Base-by-base conservation (phyloP, 2,113 vertebrate genomes). In the Aspidoscelis tigris region DNA sequence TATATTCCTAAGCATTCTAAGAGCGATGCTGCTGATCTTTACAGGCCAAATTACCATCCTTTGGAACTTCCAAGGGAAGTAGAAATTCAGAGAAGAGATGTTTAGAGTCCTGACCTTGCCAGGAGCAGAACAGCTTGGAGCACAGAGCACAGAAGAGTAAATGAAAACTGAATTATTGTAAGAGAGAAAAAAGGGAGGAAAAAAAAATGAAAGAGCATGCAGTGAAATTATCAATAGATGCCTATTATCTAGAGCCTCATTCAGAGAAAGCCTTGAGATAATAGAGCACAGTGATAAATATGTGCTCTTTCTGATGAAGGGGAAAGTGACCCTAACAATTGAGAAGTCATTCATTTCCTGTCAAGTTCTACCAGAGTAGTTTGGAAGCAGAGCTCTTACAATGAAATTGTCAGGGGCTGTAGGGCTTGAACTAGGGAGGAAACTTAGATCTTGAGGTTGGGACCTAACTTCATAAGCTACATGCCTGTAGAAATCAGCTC, bases 31-130 rank as follows among this genome's bases (percentile, higher is more conserved):
- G 47, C 83, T 85, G 85, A 91, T 91, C 70, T 68, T 33, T 85
- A 26, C 79, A 33, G 83, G 73, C 33, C 80, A 87, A 93, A 87
- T 39, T 87, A 86, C 33, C 70, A 84, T 61, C 66, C 81, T 84
- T 88, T 84, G 64, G 53, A 89, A 84, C 14, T 9, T 84, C 87
- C 84, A 82, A 89, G 81, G 78, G 68, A 92, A 83, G 66, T 86
- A 87, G 58, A 39, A 86, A 44, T 93, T 93, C 85, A 93, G 64
- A 91, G 65, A 88, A 68, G 79, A 92, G 84, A 81, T 5, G 80
- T 47, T 89, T 80, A 86, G 65, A 53, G 66, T 61, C 24, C 76
- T 87, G 84, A 92, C 84, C 89, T 91, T 91, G 75, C 82, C 79
- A 91, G 91, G 89, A 90, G 66, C 26, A 79, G 61, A 70, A 64